Base-by-base conservation (phyloP, 2,888 invertebrate genomes). In the Agrotis clavis region DNA sequence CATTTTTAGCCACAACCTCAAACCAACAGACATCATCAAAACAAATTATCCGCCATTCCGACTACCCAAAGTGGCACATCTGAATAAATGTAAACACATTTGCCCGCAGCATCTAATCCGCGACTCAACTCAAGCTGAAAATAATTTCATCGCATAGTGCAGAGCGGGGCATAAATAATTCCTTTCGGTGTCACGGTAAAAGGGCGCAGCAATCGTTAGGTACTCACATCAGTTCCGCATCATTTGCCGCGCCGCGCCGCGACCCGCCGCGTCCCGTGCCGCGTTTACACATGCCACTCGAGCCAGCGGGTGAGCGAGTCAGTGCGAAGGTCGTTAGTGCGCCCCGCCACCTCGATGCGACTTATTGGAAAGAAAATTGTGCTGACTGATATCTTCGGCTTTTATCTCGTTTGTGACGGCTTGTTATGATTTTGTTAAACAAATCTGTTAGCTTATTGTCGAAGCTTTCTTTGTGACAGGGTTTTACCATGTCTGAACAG, bases 361-460 rank as follows among this genome's bases (percentile, higher is more conserved):
- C 88, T 90, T 92, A 91, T 92, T 92, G 90, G 88, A 89, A 90
- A 89, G 91, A 92, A 92, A 90, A 92, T 92, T 91, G 89, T 90
- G 91, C 91, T 91, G 90, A 92, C 87, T 89, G 77, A 82, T 75
- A 86, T 86, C 79, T 71, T 71, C 76, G 72, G 79, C 84, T 87
- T 89, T 88, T 90, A 89, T 91, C 88, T 87, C 79, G 81, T 82
- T 82, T 80, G 82, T 81, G 77, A 84, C 86, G 85, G 86, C 85
- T 89, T 85, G 84, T 90, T 87, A 88, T 85, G 83, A 85, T 48
- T 41, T 77, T 56, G 50, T 79, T 67, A 51, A 79, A 66, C 51
- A 74, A 75, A 80, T 75, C 62, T 67, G 47, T 16, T 21, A 50
- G 30, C 50, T 71, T 61, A 18, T 45, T 25, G 35, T 68, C 14